Percentiles rank a stretch among this genome's conserved stretches.
Evolutionary conservation across 2,888 invertebrate genomes (phyloP).

Genomic region (Dorcus hopei): DNA sequence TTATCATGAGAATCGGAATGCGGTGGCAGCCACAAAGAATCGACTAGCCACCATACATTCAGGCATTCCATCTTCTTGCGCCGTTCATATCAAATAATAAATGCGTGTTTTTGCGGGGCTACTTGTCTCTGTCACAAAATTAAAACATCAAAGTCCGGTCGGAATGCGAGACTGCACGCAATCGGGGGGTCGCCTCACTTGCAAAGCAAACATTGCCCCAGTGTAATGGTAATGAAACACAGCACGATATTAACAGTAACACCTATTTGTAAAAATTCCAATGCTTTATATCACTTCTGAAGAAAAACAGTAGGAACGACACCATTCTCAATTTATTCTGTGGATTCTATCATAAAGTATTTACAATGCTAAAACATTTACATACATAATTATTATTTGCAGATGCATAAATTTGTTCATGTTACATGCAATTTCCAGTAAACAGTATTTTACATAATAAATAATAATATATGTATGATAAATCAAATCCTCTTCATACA

Average conservation of each 20-base stretch:
- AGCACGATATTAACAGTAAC: conserved; percentile 12
- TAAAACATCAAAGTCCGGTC: conserved; percentile 32
- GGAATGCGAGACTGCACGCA: conserved; percentile 14
- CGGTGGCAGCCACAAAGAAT: conserved; percentile 16
- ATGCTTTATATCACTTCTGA: conserved; percentile 14
- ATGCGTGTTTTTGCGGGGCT: conserved; percentile 20
- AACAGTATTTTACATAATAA: no score
- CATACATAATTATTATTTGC: no score
- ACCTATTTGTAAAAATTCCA: conserved; percentile 19
- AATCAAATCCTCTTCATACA: no score
- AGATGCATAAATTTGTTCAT: no score
- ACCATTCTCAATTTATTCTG: no score
- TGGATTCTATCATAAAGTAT: no score
- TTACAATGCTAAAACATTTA: no score
- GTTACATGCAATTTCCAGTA: no score
- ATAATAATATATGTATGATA: no score
- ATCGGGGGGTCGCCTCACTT: conserved; percentile 6
- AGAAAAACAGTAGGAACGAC: conserved; percentile 3
- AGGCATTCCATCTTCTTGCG: conserved; percentile 20
- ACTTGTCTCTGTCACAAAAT: conserved; percentile 24
- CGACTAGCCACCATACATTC: conserved; percentile 17
- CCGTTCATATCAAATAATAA: conserved; percentile 27
- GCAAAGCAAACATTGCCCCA: background rate
- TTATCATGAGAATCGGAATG: conserved; percentile 28
- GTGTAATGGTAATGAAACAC: conserved; percentile 5